These are phyloP conservation scores for Morus bassanus DNA, from an alignment of 2,797 vertebrate species.

Conservation along the genomic window DNA sequence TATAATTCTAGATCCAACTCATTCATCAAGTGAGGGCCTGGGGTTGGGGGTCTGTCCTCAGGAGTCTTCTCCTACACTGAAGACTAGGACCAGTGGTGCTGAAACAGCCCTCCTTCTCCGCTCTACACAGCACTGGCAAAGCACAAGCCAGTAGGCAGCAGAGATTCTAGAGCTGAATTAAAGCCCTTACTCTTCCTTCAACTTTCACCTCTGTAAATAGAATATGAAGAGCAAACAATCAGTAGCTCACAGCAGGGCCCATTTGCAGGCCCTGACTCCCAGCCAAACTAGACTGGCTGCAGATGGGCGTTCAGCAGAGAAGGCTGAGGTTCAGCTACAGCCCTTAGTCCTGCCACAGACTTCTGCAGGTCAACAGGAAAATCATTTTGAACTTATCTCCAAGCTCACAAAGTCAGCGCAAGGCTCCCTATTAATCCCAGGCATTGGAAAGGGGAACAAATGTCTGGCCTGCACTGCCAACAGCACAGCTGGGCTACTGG, in stretches of 20 bases:
- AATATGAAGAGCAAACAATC: neutral
- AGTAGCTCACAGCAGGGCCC: neutral
- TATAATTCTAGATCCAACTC: neutral
- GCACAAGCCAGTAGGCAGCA: neutral
- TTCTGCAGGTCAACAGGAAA: neutral
- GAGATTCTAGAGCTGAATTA: neutral
- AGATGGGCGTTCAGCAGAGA: neutral
- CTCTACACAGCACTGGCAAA: neutral
- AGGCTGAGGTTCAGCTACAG: neutral
- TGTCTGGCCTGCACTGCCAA: fast-evolving
- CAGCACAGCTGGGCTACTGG: neutral
- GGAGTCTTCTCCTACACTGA: neutral
- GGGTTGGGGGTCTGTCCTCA: neutral
- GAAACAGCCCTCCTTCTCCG: neutral
- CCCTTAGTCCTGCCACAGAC: neutral
- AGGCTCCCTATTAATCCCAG: neutral
- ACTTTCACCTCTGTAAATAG: neutral
- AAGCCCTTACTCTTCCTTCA: neutral
- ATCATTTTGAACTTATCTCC: neutral
- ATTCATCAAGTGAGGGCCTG: neutral
- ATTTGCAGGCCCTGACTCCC: neutral
- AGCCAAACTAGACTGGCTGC: neutral
- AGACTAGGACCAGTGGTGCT: neutral
- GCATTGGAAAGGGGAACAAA: neutral
- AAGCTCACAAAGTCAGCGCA: neutral